These are phyloP conservation scores for Drosophila tripunctata DNA, from an alignment of 2,888 invertebrate genomes.

Conservation along the genomic window DNA sequence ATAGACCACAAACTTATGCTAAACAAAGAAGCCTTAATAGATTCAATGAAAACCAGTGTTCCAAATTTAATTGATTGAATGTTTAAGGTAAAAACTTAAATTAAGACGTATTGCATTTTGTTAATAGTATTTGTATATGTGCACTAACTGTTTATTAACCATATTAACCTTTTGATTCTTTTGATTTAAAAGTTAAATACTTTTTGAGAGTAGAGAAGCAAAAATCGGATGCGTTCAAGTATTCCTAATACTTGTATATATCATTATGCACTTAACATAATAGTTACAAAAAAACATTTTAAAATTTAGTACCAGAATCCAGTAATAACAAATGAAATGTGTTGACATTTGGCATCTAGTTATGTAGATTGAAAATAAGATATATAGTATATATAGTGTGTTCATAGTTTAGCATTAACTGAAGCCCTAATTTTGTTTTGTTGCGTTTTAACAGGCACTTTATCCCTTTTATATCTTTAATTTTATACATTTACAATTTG, in stretches of 20 bases:
- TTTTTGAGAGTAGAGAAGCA: conserved; percentile 4
- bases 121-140: conserved; percentile 8
- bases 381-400: conserved; percentile 1
- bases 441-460: conserved; percentile 75
- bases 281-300: conserved; percentile 36
- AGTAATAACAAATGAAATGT: conserved; percentile 27
- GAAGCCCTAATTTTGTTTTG: conserved; percentile 65
- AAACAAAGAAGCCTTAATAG: conserved; percentile 42
- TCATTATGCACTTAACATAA: conserved; percentile 8
- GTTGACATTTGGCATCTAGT: conserved; percentile 40
- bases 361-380: conserved; percentile 17
- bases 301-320: conserved; percentile 39
- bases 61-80: conserved; percentile 21
- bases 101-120: conserved; percentile 20
- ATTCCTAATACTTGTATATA: conserved; percentile 62
- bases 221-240: conserved; percentile 45
- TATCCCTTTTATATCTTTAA: conserved; percentile 44
- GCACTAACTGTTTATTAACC: conserved; percentile 19
- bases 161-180: background rate
- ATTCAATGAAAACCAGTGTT: conserved; percentile 31
- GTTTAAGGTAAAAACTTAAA: conserved; percentile 53
- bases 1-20: conserved; percentile 50
- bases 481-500: conserved; percentile 66
- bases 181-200: conserved; percentile 4
- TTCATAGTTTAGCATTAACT: conserved; percentile 27